phyloP scores from a whole-genome alignment of 2,888 invertebrate species.

The Hyalella azteca region DNA sequence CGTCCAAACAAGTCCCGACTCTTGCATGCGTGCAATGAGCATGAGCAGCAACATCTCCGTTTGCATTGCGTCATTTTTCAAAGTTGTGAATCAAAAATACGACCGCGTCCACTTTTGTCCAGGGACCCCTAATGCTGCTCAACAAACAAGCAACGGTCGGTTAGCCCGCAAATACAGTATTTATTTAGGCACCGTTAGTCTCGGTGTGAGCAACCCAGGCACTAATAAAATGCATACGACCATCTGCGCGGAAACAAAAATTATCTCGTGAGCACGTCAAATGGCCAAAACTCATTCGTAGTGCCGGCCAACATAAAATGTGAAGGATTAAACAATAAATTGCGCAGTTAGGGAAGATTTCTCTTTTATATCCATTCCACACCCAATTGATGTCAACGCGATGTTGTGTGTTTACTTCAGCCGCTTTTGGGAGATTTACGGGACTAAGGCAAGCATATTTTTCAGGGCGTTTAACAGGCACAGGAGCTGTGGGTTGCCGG shows the following conservation, averaged over 20 bases:
- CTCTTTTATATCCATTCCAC: slow-evolving; percentile 27
- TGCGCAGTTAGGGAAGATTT: slow-evolving; percentile 27
- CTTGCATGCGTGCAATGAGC: not conserved
- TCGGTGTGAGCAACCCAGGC: not conserved
- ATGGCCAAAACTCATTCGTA: not conserved
- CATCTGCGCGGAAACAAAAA: not conserved
- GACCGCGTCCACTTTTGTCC: slow-evolving; percentile 30
- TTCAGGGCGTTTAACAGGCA: slow-evolving; percentile 16
- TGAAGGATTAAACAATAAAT: not conserved
- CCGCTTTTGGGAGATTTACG: slow-evolving; percentile 30
- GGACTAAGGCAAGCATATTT: slow-evolving; percentile 20
- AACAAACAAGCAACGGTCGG: not conserved
- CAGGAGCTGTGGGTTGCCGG: slow-evolving; percentile 10
- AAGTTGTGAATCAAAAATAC: slow-evolving; percentile 20
- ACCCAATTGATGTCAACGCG: slow-evolving; percentile 20
- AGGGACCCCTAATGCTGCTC: slow-evolving; percentile 23
- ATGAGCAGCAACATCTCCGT: not conserved
- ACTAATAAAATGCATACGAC: slow-evolving; percentile 11
- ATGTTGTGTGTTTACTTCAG: slow-evolving; percentile 23
- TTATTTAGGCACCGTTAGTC: slow-evolving; percentile 16
- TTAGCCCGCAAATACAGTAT: slow-evolving; percentile 19
- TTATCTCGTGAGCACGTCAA: not conserved
- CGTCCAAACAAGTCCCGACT: not conserved
- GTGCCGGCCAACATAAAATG: not conserved
- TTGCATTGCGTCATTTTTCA: slow-evolving; percentile 26